Evolutionary conservation across 2,113 vertebrate genomes (phyloP), one percentile per base, ranked within the genome.

Genomic region (Poicephalus gulielmi): DNA sequence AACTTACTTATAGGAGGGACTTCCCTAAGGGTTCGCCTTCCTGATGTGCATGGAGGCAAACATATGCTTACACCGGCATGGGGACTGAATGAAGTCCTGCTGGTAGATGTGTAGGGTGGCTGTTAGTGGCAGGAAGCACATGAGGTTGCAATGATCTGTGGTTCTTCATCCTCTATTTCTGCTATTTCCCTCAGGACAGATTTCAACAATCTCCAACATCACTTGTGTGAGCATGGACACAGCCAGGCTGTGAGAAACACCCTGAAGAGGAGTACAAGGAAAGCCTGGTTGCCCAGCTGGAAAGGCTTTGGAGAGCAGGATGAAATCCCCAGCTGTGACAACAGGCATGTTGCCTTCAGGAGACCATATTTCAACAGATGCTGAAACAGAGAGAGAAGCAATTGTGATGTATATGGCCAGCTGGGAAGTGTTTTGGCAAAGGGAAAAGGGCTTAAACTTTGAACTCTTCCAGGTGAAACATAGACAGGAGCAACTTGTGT

Each of bases 331-430:
- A 1, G 44, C 20, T n/a, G 13, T 23, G 24, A 63, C 79, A 68
- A 47, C 0, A 6, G 43, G 30, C 33, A 43, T 2, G 8, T 17
- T 31, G 64, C 64, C 68, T 47, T 86, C 85, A 86, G 60, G 60
- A 86, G 53, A 19, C 23, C 0, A 4, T 33, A 46, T 80, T 86
- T 49, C 78, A 63, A 35, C 37, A 80, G 33, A 35, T 1, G 3
- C 37, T 1, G 4, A 67, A 66, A 73, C 28, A 35, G 49, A 82
- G 46, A 53, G 25, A 31, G 41, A 44, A 77, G 66, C 13, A 43
- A 44, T 64, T 27, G 30, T 0, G 0, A 13, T 52, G 37, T 57
- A 19, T 33, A 28, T 46, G 47, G 52, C n/a, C 0, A 0, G 3
- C 47, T 82, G 52, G 43, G 76, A 92, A 27, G 63, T 67, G 17